These are phyloP conservation scores for Synergus itoensis DNA, from an alignment of 2,888 invertebrate species.

Conservation along the genomic window DNA sequence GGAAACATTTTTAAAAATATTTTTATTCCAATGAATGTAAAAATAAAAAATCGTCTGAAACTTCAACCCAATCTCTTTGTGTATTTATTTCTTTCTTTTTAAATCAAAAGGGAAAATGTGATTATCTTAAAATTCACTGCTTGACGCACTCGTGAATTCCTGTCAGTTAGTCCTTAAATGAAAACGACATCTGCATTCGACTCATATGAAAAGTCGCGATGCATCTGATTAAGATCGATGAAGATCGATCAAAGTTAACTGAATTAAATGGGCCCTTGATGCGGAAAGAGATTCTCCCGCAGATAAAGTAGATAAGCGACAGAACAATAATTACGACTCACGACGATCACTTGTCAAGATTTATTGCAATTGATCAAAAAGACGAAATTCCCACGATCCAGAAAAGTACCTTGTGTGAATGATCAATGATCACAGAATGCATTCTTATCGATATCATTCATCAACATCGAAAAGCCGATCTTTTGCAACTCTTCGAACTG, in stretches of 20 bases:
- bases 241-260: constrained; percentile 14
- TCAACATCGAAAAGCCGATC: not conserved
- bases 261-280: constrained; percentile 24
- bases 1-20: too few species aligned
- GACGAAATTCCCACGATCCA: constrained; percentile 26
- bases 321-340: constrained; percentile 28
- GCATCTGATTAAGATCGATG: constrained; percentile 12
- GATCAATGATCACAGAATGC: not conserved
- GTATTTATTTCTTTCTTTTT: not conserved
- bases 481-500: not conserved
- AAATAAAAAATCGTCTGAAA: too few species aligned
- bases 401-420: constrained; percentile 8
- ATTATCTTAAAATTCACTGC: not conserved
- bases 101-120: not conserved
- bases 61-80: not conserved
- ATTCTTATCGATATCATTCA: constrained; percentile 17
- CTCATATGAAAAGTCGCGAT: not conserved
- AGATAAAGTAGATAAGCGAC: constrained; percentile 26
- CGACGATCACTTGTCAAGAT: constrained; percentile 15
- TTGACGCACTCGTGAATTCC: not conserved
- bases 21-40: too few species aligned
- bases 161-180: not conserved
- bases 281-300: constrained; percentile 25
- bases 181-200: constrained; percentile 8
- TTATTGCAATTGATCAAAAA: constrained; percentile 19